Evolutionary conservation across 2,888 invertebrate genomes (phyloP).

Genomic region (Leptinotarsa haldemani): DNA sequence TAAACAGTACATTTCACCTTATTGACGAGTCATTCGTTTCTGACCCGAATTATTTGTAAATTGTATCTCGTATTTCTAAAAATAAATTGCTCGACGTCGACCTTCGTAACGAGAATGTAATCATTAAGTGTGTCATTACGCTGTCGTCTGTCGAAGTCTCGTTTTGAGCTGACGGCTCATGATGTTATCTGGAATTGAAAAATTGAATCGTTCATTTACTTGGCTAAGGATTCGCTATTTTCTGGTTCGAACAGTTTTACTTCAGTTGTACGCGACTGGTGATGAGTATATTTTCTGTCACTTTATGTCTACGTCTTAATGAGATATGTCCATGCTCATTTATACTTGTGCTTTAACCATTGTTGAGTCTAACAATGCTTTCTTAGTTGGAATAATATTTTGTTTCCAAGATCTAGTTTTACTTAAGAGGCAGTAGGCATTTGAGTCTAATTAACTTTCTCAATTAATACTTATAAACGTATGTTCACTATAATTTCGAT

Average conservation of each 20-base stretch:
- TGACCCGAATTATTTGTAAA: conserved; percentile 9
- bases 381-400: no score
- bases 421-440: no score
- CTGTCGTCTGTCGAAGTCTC: neutral
- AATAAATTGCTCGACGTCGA: conserved; percentile 14
- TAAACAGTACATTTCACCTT: neutral
- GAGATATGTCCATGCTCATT: no score
- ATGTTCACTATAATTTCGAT: no score
- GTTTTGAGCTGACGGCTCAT: conserved; percentile 11
- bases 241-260: neutral
- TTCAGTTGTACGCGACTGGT: no score
- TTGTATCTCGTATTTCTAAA: conserved; percentile 11
- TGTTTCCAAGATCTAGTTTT: no score
- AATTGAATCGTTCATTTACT: neutral
- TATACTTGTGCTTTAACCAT: no score
- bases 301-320: no score
- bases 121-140: conserved; percentile 11
- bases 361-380: no score
- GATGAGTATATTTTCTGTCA: no score
- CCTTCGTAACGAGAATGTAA: conserved; percentile 11
- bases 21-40: neutral
- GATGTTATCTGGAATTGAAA: conserved; percentile 11
- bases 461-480: no score
- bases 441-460: no score
- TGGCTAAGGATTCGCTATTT: neutral